A percentile compares a stretch with the other conserved stretches of the same genome.
phyloP scores from a whole-genome alignment of 1,140 invertebrate genomes.

The Lasioglossum baleicum region DNA sequence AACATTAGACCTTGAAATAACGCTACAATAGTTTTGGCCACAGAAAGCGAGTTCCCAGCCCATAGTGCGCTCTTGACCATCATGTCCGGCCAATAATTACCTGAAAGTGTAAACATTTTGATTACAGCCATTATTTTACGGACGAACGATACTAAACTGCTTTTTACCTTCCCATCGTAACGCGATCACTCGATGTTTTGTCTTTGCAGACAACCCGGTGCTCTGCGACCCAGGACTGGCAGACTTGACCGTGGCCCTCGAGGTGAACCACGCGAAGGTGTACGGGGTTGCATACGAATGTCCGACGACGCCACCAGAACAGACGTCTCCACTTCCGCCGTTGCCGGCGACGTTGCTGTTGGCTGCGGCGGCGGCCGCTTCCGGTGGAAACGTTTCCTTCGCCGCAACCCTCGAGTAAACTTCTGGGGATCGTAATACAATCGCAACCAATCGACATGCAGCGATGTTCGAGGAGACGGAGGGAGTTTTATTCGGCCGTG shows the following conservation, averaged over 20 bases:
- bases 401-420: constrained; percentile 76
- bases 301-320: constrained; percentile 65
- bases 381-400: constrained; percentile 76
- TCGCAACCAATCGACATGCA: constrained; percentile 13
- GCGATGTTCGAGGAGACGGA: background rate
- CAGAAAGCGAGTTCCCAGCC: no score
- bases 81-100: no score
- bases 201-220: constrained; percentile 86
- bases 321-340: constrained; percentile 56
- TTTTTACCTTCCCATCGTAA: background rate
- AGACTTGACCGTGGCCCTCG: constrained; percentile 84
- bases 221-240: constrained; percentile 85
- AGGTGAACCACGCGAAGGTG: constrained; percentile 85
- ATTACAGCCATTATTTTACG: no score
- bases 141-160: background rate
- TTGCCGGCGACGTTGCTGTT: constrained; percentile 72
- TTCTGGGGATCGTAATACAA: background rate
- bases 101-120: no score
- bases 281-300: constrained; percentile 81
- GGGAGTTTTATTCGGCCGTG: background rate
- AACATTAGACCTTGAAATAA: no score
- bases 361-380: constrained; percentile 70
- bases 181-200: constrained; percentile 36
- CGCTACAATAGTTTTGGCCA: no score
- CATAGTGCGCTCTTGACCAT: no score